phyloP scores from a whole-genome alignment of 1,140 invertebrate genomes.

The Aphis craccivora region DNA sequence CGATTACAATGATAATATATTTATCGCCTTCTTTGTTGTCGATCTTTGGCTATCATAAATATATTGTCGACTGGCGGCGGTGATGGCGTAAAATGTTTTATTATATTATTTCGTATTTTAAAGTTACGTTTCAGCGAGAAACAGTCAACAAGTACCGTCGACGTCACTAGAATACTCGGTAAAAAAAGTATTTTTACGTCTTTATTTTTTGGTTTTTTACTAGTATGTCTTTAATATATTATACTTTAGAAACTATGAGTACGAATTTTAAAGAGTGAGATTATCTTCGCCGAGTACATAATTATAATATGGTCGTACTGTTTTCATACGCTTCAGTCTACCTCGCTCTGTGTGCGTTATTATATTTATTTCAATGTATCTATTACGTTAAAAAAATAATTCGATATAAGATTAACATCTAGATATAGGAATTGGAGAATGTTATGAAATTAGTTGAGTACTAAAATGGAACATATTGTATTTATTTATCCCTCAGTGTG shows the following conservation, averaged over 20 bases:
- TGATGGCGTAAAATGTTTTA: not conserved
- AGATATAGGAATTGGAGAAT: not conserved
- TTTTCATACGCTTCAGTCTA: not conserved
- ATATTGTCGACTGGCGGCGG: not conserved
- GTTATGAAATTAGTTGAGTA: not conserved
- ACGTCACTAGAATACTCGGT: not conserved
- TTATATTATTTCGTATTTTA: slow-evolving; percentile 3
- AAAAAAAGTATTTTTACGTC: not conserved
- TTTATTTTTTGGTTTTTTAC: not conserved
- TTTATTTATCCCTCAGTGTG: not conserved
- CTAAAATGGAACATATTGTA: not conserved
- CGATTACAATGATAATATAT: not conserved
- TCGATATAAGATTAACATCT: not conserved
- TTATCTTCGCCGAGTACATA: not conserved
- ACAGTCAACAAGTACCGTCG: not conserved
- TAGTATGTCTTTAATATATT: not conserved
- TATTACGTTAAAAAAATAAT: not conserved
- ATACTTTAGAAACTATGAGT: not conserved
- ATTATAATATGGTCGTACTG: not conserved
- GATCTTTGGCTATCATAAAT: not conserved
- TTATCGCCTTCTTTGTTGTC: not conserved
- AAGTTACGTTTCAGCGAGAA: not conserved
- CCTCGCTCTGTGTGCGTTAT: not conserved
- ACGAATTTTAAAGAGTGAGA: not conserved
- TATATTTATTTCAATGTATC: not conserved